These are phyloP conservation scores for Salpingus planirostris DNA, from an alignment of 2,888 invertebrate species.

Conservation along the genomic window DNA sequence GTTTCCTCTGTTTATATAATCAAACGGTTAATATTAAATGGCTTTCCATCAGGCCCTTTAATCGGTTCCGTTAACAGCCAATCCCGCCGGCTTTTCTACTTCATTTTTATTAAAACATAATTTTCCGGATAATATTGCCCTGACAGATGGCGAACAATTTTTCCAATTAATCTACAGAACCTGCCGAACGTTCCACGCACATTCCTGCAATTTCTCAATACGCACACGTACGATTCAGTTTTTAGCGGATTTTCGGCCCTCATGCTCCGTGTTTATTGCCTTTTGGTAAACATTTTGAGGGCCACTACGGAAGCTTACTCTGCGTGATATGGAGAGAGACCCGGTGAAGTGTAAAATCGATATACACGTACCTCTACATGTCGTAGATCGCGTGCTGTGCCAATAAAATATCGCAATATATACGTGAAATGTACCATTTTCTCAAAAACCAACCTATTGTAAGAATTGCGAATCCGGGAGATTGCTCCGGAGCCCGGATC, in stretches of 20 bases:
- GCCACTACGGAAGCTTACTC: slow-evolving; percentile 9
- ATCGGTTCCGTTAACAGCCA: no score
- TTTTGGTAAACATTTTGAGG: slow-evolving; percentile 12
- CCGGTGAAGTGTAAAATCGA: slow-evolving; percentile 23
- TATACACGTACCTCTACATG: slow-evolving; percentile 21
- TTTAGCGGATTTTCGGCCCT: not conserved
- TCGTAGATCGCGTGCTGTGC: slow-evolving; percentile 20
- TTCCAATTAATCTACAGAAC: no score
- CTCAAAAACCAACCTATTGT: slow-evolving; percentile 19
- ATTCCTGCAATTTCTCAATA: no score
- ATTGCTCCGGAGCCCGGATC: slow-evolving; percentile 3
- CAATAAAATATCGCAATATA: slow-evolving; percentile 22
- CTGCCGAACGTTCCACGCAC: no score
- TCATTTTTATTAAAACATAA: no score
- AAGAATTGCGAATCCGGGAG: slow-evolving; percentile 13
- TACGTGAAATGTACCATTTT: slow-evolving; percentile 21
- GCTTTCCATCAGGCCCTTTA: no score
- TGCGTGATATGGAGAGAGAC: slow-evolving; percentile 16
- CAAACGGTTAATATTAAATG: no score
- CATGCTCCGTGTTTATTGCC: not conserved
- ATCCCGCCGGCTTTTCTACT: no score
- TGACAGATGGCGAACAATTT: no score
- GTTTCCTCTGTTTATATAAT: no score
- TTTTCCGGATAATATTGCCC: no score
- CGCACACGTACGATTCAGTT: no score